These are phyloP conservation scores for Adineta ricciae DNA, from an alignment of 2,888 invertebrate species.

Conservation along the genomic window DNA sequence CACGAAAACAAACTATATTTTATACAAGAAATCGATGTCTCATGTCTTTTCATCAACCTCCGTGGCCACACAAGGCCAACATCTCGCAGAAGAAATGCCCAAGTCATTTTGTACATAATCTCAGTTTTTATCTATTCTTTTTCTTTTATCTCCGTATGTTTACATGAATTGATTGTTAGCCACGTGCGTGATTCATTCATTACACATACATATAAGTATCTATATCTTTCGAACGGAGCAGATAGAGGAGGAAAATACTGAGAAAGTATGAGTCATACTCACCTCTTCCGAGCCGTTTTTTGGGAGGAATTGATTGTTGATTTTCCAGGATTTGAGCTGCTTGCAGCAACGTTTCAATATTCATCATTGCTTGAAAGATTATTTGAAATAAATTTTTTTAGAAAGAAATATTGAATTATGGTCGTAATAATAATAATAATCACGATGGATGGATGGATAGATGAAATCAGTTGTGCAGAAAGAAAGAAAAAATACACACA, in stretches of 20 bases:
- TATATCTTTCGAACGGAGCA: not conserved
- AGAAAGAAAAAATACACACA: slow-evolving; percentile 8
- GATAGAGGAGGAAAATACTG: not conserved
- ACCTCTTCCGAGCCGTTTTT: not conserved
- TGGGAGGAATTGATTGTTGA: slow-evolving; percentile 6
- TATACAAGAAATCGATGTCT: not conserved
- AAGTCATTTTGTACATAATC: not conserved
- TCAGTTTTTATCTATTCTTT: not conserved
- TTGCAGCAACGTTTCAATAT: slow-evolving; percentile 18
- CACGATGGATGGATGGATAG: not conserved
- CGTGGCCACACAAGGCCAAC: not conserved
- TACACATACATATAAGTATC: not conserved
- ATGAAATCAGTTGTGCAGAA: not conserved
- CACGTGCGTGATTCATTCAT: not conserved
- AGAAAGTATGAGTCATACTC: not conserved
- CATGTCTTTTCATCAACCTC: not conserved
- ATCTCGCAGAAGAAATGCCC: not conserved
- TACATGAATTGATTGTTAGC: not conserved
- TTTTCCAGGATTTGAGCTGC: slow-evolving; percentile 12
- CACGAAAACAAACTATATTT: not conserved
- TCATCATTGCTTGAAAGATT: not conserved
- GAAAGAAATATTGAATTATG: not conserved
- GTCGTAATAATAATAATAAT: not conserved
- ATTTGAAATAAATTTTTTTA: not conserved
- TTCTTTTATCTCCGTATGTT: not conserved